These are phyloP conservation scores for Antitype chi DNA, from an alignment of 2,888 invertebrate species.

Conservation along the genomic window DNA sequence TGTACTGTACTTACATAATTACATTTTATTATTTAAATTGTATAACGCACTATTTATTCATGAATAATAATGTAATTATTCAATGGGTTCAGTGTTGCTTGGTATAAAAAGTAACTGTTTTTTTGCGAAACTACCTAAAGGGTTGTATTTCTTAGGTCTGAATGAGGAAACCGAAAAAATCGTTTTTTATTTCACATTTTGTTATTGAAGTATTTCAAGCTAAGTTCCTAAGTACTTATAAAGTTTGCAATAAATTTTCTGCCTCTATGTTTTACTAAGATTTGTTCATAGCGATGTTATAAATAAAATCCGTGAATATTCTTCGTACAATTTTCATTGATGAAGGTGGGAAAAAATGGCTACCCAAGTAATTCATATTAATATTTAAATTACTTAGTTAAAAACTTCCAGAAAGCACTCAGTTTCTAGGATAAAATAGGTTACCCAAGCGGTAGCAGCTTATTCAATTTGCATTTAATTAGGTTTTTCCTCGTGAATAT, in stretches of 20 bases:
- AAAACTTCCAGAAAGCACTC: conserved; percentile 16
- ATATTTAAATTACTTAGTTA: conserved; percentile 49
- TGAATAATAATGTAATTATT: conserved; percentile 25
- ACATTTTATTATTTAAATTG: conserved; percentile 33
- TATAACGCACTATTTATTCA: conserved; percentile 12
- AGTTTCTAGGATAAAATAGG: conserved; percentile 31
- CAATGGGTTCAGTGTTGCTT: conserved; percentile 10
- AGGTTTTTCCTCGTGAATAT: conserved; percentile 31
- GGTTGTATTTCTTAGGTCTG: conserved; percentile 29
- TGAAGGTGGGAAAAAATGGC: not conserved
- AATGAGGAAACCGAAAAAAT: conserved; percentile 5
- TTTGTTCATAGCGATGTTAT: not conserved
- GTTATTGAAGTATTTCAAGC: not conserved
- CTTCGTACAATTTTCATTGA: not conserved
- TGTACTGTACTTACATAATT: conserved; percentile 40
- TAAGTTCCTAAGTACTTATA: too few relatives aligned
- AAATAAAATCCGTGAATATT: conserved; percentile 8
- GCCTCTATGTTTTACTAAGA: not conserved
- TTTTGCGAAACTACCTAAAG: not conserved
- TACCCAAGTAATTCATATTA: not conserved
- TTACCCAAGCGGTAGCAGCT: conserved; percentile 28
- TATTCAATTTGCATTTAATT: conserved; percentile 48
- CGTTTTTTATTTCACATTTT: not conserved
- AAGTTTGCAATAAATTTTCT: too few relatives aligned
- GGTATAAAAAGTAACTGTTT: conserved; percentile 24